Conservation (phyloP, 2,797 vertebrate species). For the Diplodus puntazzo region DNA sequence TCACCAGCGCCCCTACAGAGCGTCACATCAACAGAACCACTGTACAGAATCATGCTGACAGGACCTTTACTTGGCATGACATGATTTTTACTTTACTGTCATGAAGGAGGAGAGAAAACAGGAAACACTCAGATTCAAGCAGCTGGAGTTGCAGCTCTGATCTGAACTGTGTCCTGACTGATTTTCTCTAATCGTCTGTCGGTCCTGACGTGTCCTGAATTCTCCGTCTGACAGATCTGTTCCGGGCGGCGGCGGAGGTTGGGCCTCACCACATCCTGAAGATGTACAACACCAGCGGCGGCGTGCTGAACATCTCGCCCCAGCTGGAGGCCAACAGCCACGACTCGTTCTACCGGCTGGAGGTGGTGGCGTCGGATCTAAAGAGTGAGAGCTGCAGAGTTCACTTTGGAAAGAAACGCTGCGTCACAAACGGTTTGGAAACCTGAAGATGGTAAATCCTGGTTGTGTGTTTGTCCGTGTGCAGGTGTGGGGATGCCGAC, state of each 20-base stretch:
- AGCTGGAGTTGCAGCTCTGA: too few relatives aligned
- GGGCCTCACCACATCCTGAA: conserved; percentile 79
- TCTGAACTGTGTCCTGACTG: background rate
- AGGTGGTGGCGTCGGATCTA: conserved; percentile 71
- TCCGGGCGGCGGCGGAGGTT: conserved; percentile 72
- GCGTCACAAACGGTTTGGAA: too few relatives aligned
- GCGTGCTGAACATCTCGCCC: conserved; percentile 76
- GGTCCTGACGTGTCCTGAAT: background rate
- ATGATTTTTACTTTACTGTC: too few relatives aligned
- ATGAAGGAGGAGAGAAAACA: too few relatives aligned
- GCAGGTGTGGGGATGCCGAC: conserved; percentile 41
- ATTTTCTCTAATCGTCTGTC: background rate
- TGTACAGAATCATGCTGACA: too few relatives aligned
- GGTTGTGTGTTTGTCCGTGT: background rate
- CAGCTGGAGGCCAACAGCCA: conserved; percentile 67
- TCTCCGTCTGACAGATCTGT: conserved; percentile 63
- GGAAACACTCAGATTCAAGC: too few relatives aligned
- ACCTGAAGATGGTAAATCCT: too few relatives aligned
- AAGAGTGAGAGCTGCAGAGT: conserved; percentile 46
- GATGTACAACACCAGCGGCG: conserved; percentile 71
- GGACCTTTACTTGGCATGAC: too few relatives aligned
- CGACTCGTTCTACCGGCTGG: conserved; percentile 71
- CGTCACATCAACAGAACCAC: too few relatives aligned
- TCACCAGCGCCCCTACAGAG: too few relatives aligned
- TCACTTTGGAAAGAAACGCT: too few relatives aligned